phyloP scores from a whole-genome alignment of 2,888 invertebrate species.

The Iphiclides podalirius region DNA sequence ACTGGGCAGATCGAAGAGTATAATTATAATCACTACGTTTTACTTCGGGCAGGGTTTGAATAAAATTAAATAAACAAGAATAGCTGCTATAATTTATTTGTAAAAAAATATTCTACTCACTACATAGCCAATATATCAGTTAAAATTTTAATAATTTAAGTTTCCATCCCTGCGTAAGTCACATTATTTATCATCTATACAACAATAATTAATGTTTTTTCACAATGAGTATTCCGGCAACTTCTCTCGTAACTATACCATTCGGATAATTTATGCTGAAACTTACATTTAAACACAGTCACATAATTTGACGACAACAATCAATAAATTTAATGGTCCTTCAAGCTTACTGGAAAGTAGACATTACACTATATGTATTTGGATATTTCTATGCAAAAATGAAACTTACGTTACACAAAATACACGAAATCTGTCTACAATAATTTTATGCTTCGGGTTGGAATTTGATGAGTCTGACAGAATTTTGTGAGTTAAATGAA shows the following conservation, averaged over 20 bases:
- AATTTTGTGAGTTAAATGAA: slow-evolving; percentile 20
- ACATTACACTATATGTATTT: slow-evolving; percentile 31
- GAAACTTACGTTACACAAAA: slow-evolving; percentile 23
- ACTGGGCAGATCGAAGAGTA: too few relatives aligned
- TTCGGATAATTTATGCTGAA: slow-evolving; percentile 77
- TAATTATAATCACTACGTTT: too few relatives aligned
- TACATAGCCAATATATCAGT: slow-evolving; percentile 84
- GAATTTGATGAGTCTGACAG: slow-evolving; percentile 22
- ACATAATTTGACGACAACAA: slow-evolving; percentile 60
- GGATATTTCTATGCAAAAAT: slow-evolving; percentile 26
- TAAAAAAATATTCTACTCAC: slow-evolving; percentile 86
- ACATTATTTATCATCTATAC: slow-evolving; percentile 80
- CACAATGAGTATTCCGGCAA: slow-evolving; percentile 76
- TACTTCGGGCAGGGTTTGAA: background rate
- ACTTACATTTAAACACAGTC: slow-evolving; percentile 57
- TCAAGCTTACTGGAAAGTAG: slow-evolving; percentile 63
- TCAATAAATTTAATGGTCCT: slow-evolving; percentile 66
- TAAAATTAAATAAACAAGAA: slow-evolving; percentile 31
- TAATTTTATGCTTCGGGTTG: slow-evolving; percentile 25
- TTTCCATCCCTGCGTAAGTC: slow-evolving; percentile 81
- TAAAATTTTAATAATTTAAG: slow-evolving; percentile 81
- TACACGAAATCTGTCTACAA: slow-evolving; percentile 37
- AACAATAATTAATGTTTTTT: slow-evolving; percentile 73
- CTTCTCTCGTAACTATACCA: slow-evolving; percentile 55
- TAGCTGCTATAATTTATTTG: slow-evolving; percentile 83